Base-by-base conservation (phyloP, 2,797 vertebrate genomes). In the Epinephelus malabaricus region DNA sequence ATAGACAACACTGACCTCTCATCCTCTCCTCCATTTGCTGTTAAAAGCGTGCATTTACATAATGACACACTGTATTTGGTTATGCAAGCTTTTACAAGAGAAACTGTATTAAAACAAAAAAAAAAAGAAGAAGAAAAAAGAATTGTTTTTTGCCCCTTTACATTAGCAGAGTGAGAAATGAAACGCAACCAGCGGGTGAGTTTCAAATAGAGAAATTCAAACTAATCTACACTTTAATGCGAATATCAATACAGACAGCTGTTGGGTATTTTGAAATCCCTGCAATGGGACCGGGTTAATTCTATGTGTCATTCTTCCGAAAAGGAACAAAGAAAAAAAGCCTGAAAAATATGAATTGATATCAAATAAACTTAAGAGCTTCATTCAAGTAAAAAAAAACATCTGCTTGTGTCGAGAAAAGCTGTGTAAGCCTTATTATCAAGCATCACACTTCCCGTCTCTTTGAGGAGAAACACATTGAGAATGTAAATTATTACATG, bases 1-100 rank as follows among this genome's bases (percentile, higher is more conserved):
- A 72, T n/a, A 78, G 56, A 82, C 65, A 49, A 51, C 54, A 58
- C 58, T 78, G 81, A 86, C 82, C 73, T 85, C 77, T 80, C 56
- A 74, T 73, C 66, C 68, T 63, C 68, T 64, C 69, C 59, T 88
- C 30, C 54, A 34, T 84, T 84, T 82, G 56, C 70, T 40, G 61
- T 76, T 86, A 83, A 86, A 81, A 87, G 70, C 3, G 7, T n/a
- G 56, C 60, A 85, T 88, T 90, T 81, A 69, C 76, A 86, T 83
- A 78, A 90, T 61, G 49, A 86, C 74, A 83, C 68, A 49, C 64
- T 2, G 38, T 73, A 54, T 78, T 84, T 73, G 59, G 78, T 89
- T 83, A 76, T 76, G 67, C 34, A 86, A 82, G 60, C 65, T 62
- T 74, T 74, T 69, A 74, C 69, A 73, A 58, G 67, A 66, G 59